Evolutionary conservation across 2,113 vertebrate genomes (phyloP), one percentile per base, ranked within the genome.

Genomic region (Hippocampus abdominalis): DNA sequence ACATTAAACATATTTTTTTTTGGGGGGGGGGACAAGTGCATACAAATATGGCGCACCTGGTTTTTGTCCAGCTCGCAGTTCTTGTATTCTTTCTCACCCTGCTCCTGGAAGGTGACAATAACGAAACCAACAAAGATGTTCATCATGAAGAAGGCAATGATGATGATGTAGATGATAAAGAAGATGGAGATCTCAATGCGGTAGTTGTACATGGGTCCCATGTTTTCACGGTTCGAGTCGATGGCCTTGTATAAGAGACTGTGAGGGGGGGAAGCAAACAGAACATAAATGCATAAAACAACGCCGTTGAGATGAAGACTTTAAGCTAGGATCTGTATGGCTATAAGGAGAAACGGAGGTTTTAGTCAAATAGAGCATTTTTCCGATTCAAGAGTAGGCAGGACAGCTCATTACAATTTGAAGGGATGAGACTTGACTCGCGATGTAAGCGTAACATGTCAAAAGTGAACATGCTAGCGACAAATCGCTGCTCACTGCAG

Each of bases 91-190:
- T 98, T 96, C 78, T 98, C 97, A 66, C 97, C 97, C 81, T 99
- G 97, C 86, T 98, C 97, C 91, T 98, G 97, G 79, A 99, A 99
- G 1, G 97, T 99, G 81, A 98, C 97, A 44, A 99, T 99, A 74
- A 99, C 97, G 44, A 99, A 99, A 91, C 97, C 97, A 66, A 99
- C 97, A 74, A 99, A 99, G 91, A 99, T 99, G 90, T 99, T 99
- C 97, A 99, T 99, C 97, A 99, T 98, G 89, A 99, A 99, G 93
- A 99, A 99, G 75, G 97, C 97, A 32, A 99, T 98, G 79, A 98
- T 96, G 92, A 99, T 99, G 90, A 99, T 99, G 88, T 99, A 99
- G 91, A 99, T 98, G 89, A 99, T 98, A 91, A 99, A 99, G 88
- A 99, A 99, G 88, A 99, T 95, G 15, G 97, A 98, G 86, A 98